Evolutionary conservation across 1,140 invertebrate genomes (phyloP), one percentile per base, ranked within the genome.

Genomic region (Lethrus apterus): DNA sequence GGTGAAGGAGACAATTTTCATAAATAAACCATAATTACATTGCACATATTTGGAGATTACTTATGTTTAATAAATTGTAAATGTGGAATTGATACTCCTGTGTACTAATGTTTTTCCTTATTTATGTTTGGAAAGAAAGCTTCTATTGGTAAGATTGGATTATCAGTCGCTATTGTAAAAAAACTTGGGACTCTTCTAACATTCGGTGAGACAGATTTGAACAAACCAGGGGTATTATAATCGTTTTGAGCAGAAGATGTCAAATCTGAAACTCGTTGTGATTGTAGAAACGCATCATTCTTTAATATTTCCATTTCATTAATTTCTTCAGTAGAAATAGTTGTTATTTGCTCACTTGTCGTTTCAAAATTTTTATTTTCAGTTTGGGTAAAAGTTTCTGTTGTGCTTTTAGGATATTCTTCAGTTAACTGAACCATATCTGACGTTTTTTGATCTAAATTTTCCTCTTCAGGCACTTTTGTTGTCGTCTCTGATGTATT

Each of bases 131-230:
- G 73, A 54, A 79, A 79, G 57, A 79, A 78, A 3, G 76, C 75
- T 58, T 78, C 74, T 45, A 79, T 77, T 0, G 76, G 76, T 29
- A 79, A 63, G 17, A 77, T 77, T 0, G 76, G 76, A 54, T 79
- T 76, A 48, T 79, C 76, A 5, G 76, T 79, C 0, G 75, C 72
- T 63, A 79, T 71, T 0, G 75, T 77, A 51, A 78, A 78, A 48
- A 77, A 75, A 56, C 70, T 76, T 2, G 76, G 76, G 60, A 75
- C 70, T 52, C 74, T 70, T 38, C 63, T 51, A 35, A 58, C 64
- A 8, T 47, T 64, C 4, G 64, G 59, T 42, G 73, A 56, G 5
- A 66, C 59, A n/a, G 54, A 50, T 59, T 77, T 77, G 51, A 77
- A 77, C 57, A 73, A 60, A 8, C 73, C 73, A 0, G 73, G 72